Percentiles rank a stretch among this genome's conserved stretches.
Conservation (phyloP, 2,797 vertebrate species). For the Myiotriccus ornatus region DNA sequence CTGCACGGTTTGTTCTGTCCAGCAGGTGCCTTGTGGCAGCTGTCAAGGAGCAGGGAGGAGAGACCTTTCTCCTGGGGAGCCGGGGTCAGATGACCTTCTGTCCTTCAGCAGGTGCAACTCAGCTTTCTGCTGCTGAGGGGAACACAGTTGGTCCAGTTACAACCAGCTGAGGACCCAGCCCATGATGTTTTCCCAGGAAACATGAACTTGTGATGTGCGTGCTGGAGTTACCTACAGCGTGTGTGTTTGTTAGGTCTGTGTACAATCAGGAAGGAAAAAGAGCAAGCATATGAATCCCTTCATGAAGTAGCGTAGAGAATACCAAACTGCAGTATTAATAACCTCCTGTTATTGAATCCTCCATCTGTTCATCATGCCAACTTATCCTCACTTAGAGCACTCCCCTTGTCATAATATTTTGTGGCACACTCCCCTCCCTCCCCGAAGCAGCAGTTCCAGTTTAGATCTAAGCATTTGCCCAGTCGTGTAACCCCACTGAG, state of each 20-base stretch:
- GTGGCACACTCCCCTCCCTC: slow-evolving; percentile 64
- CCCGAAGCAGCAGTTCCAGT: slow-evolving; percentile 50
- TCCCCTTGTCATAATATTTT: slow-evolving; percentile 74
- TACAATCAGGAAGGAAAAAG: slow-evolving; percentile 58
- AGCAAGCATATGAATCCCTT: slow-evolving; percentile 71
- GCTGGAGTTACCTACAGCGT: background rate
- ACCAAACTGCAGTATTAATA: slow-evolving; percentile 73
- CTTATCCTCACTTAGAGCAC: slow-evolving; percentile 69
- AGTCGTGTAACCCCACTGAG: slow-evolving; percentile 23
- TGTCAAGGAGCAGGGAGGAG: background rate
- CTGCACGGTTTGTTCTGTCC: background rate
- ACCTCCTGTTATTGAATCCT: slow-evolving; percentile 72
- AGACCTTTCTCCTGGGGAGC: background rate
- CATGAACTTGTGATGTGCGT: background rate
- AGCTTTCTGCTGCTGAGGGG: background rate
- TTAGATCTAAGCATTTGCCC: slow-evolving; percentile 51
- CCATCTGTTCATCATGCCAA: slow-evolving; percentile 72
- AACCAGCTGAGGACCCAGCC: background rate
- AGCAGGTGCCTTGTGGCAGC: slow-evolving; percentile 29
- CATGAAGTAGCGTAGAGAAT: slow-evolving; percentile 50
- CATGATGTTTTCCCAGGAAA: background rate
- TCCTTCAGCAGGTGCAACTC: background rate
- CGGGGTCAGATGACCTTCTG: slow-evolving; percentile 16
- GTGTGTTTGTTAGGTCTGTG: background rate
- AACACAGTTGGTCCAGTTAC: background rate